Conservation (phyloP, 2,113 vertebrate genomes). For the Telmatochromis brichardi region DNA sequence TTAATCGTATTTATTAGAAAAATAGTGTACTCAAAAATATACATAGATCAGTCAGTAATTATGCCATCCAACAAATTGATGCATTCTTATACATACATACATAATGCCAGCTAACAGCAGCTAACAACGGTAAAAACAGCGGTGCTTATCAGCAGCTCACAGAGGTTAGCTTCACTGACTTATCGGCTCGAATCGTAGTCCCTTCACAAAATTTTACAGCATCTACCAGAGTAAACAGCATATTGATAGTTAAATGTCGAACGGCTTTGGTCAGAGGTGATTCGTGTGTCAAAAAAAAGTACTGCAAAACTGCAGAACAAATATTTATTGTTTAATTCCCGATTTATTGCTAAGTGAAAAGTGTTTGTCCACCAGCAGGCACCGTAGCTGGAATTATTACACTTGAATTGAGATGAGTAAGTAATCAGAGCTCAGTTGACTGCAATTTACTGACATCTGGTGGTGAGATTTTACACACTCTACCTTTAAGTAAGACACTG, state of each 20-base stretch:
- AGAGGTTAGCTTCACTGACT: neutral
- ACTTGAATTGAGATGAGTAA: neutral
- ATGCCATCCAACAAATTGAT: neutral
- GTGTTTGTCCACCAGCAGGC: neutral
- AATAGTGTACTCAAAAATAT: neutral
- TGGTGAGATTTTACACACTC: neutral
- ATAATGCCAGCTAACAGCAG: neutral
- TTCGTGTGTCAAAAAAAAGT: neutral
- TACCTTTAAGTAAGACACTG: neutral
- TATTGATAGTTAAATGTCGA: neutral
- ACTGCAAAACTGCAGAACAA: neutral
- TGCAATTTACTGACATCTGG: neutral
- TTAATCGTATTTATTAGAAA: neutral
- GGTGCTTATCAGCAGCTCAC: neutral
- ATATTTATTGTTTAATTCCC: neutral
- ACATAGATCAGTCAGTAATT: neutral
- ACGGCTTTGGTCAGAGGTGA: neutral
- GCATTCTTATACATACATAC: neutral
- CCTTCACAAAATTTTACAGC: neutral
- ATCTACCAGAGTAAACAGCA: neutral
- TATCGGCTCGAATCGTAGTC: rapidly evolving
- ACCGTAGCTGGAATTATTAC: neutral
- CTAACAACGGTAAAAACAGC: neutral
- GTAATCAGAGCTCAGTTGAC: neutral
- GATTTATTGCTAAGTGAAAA: neutral